Evolutionary conservation across 2,113 vertebrate genomes (phyloP).

Genomic region (Willisornis vidua): DNA sequence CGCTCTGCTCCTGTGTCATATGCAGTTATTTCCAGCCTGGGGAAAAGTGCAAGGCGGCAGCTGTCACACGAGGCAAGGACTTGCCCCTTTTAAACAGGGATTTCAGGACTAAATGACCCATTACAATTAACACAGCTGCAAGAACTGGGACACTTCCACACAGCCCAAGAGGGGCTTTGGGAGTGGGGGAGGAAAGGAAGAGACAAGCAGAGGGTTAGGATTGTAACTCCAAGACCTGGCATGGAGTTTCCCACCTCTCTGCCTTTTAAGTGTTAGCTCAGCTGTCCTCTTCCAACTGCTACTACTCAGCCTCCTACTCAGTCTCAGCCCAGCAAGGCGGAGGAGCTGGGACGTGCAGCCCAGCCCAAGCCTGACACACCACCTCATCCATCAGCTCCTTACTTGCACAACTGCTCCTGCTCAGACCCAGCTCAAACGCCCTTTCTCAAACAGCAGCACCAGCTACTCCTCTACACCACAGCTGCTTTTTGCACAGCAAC

Average conservation of each 20-base stretch:
- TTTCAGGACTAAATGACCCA: constrained; percentile 72
- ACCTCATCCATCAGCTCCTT: neutral
- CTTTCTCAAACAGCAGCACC: neutral
- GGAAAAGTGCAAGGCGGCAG: constrained; percentile 68
- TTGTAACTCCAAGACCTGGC: neutral
- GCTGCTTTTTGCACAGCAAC: neutral
- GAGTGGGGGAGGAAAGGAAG: constrained; percentile 25
- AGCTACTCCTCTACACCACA: rapidly evolving
- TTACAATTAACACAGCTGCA: constrained; percentile 74
- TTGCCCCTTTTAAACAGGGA: constrained; percentile 57
- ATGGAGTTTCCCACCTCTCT: neutral
- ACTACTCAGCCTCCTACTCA: neutral
- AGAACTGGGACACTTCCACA: constrained; percentile 67
- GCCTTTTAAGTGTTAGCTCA: neutral
- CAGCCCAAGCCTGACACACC: neutral
- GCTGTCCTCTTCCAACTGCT: neutral
- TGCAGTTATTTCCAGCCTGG: constrained; percentile 70
- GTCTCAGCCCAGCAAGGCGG: neutral
- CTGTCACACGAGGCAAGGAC: constrained; percentile 58
- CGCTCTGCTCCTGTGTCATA: constrained; percentile 56
- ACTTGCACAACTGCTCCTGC: rapidly evolving
- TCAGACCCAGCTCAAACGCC: neutral
- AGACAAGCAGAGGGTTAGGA: neutral
- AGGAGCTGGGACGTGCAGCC: rapidly evolving
- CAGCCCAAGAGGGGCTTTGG: neutral